phyloP scores from a whole-genome alignment of 2,113 vertebrate species.

The Neolamprologus sp. region DNA sequence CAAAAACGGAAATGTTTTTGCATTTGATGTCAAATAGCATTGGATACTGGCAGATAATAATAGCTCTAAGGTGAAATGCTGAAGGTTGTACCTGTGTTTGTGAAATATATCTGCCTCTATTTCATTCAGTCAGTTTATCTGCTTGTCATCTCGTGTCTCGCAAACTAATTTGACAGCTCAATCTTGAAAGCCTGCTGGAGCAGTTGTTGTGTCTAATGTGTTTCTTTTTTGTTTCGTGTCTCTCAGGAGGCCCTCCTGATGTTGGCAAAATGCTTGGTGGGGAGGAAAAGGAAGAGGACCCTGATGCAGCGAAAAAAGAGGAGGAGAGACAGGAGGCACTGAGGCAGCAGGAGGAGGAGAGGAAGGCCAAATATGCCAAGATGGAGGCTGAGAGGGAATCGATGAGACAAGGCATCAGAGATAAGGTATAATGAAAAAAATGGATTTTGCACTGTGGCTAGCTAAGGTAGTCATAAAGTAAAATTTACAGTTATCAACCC shows the following conservation, averaged over 20 bases:
- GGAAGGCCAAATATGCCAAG: conserved; percentile 93
- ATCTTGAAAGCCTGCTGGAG: background rate
- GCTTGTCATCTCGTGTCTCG: background rate
- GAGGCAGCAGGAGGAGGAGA: conserved; percentile 95
- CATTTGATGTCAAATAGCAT: background rate
- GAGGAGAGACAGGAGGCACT: conserved; percentile 94
- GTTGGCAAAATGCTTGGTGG: conserved; percentile 98
- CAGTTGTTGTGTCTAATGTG: background rate
- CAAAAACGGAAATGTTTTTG: background rate
- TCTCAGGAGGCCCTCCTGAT: conserved; percentile 85
- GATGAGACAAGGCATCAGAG: conserved; percentile 95
- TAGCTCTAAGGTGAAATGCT: background rate
- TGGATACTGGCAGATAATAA: background rate
- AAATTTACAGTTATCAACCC: background rate
- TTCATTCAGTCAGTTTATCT: background rate
- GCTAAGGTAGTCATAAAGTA: background rate
- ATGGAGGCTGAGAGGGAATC: conserved; percentile 97
- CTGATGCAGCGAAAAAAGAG: conserved; percentile 93
- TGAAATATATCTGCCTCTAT: background rate
- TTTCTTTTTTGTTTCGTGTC: background rate
- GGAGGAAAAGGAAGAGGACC: conserved; percentile 95
- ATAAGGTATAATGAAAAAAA: conserved; percentile 78
- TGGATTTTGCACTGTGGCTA: background rate
- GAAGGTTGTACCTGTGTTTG: background rate
- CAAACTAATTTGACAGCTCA: background rate